Evolutionary conservation across 2,113 vertebrate genomes (phyloP), one percentile per base, ranked within the genome.

Genomic region (Protobothrops flavoviridis): DNA sequence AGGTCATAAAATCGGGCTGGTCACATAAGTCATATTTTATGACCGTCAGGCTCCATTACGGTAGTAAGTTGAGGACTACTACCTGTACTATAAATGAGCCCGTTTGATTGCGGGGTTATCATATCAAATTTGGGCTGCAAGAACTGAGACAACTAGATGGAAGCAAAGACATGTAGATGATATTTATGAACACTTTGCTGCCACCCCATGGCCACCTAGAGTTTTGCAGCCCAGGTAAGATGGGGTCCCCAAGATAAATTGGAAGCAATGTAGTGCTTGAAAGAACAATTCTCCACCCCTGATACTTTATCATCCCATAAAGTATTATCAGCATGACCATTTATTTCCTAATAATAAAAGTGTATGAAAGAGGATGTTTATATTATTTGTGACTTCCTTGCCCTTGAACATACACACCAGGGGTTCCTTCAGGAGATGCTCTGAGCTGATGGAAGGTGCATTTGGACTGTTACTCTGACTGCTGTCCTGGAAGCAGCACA

Each of bases 401-500:
- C 17, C 24, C n/a, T 74, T 24, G 85, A 48, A 24, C 23, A 43
- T 21, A 23, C 0, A 0, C 0, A 0, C 98, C 98, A 91, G 95
- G 13, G 96, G 93, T 93, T 97, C 98, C 94, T 88, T 92, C 53
- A 94, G 95, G 90, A 92, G 96, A 10, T 96, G 74, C 33, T 98
- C 95, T 0, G 95, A 97, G 95, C 95, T 97, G 93, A 95, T 95
- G 85, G 97, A 97, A 0, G 96, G 69, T 0, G 97, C 94, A 23
- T 90, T 10, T 0, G 97, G 97, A 89, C 96, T 98, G 93, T 96
- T 98, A 81, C 96, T 98, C 55, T 95, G 87, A 95, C 96, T 95
- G 1, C 94, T 94, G 33, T 97, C 97, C 98, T 99, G 93, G 21
- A 87, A 64, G 33, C 93, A 9, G 0, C 86, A 29, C 92, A 91